A percentile compares a stretch with the other conserved stretches of the same genome.
Conservation (phyloP, 2,113 vertebrate species). For the Fulmarus glacialis region DNA sequence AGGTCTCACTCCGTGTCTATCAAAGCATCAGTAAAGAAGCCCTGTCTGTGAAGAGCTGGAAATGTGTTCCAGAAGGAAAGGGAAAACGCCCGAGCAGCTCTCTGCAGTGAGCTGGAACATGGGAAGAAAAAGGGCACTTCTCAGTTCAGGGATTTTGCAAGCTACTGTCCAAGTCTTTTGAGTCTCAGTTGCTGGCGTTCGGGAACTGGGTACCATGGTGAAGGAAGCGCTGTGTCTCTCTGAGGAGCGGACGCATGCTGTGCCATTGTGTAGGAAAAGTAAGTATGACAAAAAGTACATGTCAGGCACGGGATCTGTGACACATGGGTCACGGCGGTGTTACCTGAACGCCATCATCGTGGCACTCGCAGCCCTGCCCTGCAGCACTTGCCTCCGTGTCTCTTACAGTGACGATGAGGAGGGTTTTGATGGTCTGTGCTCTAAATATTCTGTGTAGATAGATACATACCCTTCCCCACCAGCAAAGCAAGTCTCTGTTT, state of each 20-base stretch:
- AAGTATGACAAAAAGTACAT: neutral
- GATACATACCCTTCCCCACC: neutral
- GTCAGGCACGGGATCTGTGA: rapidly evolving
- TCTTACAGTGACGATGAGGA: neutral
- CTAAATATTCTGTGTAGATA: neutral
- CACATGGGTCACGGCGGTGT: neutral
- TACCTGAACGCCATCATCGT: neutral
- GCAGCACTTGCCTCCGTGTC: neutral
- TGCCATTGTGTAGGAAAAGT: neutral
- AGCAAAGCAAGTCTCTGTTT: neutral
- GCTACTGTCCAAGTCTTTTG: neutral
- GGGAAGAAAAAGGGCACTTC: neutral
- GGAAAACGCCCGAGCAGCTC: rapidly evolving
- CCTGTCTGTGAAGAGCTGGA: neutral
- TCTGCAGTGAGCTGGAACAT: neutral
- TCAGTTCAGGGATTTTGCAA: neutral
- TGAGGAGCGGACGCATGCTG: neutral
- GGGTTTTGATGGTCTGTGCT: neutral
- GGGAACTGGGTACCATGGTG: neutral
- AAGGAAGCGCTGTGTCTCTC: neutral
- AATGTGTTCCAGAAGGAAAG: neutral
- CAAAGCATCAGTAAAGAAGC: neutral
- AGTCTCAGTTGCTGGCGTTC: neutral
- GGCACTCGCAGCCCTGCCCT: neutral
- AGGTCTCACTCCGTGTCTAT: neutral